These are phyloP conservation scores for Spea bombifrons DNA, from an alignment of 2,113 vertebrate genomes.

Conservation along the genomic window DNA sequence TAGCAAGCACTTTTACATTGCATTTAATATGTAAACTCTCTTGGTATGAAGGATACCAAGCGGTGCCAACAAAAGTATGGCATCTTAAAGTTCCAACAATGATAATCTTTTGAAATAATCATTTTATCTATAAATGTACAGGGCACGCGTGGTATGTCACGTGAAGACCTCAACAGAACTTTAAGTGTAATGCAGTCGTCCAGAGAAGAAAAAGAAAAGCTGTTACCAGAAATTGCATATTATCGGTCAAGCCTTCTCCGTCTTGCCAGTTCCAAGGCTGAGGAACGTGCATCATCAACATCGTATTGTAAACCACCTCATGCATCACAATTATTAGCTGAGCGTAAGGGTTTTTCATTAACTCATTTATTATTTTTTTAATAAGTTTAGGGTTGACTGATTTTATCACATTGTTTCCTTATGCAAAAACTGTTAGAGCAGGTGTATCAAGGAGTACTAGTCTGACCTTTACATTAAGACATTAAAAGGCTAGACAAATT, in stretches of 20 bases:
- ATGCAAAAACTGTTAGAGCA: too few species aligned
- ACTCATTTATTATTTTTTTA: too few species aligned
- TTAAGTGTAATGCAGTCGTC: conserved; percentile 55
- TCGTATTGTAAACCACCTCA: conserved; percentile 47
- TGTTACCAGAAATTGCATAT: conserved; percentile 59
- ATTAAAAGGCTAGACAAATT: too few species aligned
- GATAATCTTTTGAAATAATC: too few species aligned
- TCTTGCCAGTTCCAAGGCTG: conserved; percentile 58
- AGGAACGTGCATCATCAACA: conserved; percentile 54
- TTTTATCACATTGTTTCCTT: too few species aligned
- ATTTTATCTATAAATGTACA: conserved; percentile 42
- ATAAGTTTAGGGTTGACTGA: too few species aligned
- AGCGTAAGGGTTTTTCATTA: conserved; percentile 42
- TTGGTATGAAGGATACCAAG: too few species aligned
- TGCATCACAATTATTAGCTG: conserved; percentile 28
- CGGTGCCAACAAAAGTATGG: too few species aligned
- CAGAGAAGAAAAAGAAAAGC: conserved; percentile 58
- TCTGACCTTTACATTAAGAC: too few species aligned
- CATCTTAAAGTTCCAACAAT: too few species aligned
- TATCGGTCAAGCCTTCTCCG: conserved; percentile 63
- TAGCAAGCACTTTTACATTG: not conserved
- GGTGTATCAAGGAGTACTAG: too few species aligned
- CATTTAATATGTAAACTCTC: not conserved
- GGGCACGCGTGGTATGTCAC: conserved; percentile 66
- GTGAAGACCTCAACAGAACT: conserved; percentile 58